Evolutionary conservation across 92 coral and sea anemone species (phyloP).

Genomic region (Actinostola sp.): DNA sequence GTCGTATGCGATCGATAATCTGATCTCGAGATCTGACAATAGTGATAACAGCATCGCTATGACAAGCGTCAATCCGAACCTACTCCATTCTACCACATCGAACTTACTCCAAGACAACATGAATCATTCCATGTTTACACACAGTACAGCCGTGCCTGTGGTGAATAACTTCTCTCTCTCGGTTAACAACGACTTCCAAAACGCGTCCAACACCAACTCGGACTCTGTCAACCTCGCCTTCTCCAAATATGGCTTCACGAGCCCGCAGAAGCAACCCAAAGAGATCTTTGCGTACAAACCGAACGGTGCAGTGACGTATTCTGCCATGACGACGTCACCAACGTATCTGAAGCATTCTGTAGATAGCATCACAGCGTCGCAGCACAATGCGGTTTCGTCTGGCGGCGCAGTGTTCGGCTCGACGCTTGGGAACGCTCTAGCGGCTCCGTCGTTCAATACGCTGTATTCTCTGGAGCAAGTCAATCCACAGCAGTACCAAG

Average conservation of each 20-base stretch:
- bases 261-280: constrained; percentile 39
- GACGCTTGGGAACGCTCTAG: constrained; percentile 13
- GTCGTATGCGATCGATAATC: constrained; percentile 87
- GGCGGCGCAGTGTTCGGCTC: constrained; percentile 32
- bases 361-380: constrained; percentile 83
- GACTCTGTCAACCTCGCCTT: constrained; percentile 5
- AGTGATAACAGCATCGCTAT: constrained; percentile 73
- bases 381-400: constrained; percentile 41
- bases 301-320: constrained; percentile 12
- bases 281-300: constrained; percentile 31
- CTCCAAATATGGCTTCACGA: constrained; percentile 26
- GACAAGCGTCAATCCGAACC: constrained; percentile 84
- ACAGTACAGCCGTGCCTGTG: constrained; percentile 11
- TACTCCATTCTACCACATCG: constrained; percentile 64
- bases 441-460: constrained; percentile 24
- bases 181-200: constrained; percentile 6
- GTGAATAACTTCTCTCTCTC: constrained; percentile 10
- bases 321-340: constrained; percentile 43
- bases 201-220: constrained; percentile 6
- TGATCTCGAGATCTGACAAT: constrained; percentile 75
- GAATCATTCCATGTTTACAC: constrained; percentile 18
- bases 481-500: constrained; percentile 13
- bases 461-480: constrained; percentile 33
- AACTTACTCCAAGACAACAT: constrained; percentile 30
- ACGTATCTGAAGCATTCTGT: constrained; percentile 82